Evolutionary conservation across 2,888 invertebrate species (phyloP).

Genomic region (Troides oblongomaculatus): DNA sequence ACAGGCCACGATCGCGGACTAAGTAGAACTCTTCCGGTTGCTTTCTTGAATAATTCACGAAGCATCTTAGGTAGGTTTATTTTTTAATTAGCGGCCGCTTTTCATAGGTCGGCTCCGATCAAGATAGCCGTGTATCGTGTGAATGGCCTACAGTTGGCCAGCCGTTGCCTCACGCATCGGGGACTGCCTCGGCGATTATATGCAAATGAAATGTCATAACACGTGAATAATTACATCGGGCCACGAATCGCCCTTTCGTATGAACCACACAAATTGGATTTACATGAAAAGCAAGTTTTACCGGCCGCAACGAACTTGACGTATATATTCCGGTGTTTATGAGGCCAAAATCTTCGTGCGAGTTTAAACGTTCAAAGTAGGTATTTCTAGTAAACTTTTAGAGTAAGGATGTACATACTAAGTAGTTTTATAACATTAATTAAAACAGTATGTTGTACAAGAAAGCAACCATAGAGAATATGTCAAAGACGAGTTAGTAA

Average conservation of each 20-base stretch:
- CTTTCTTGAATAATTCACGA: conserved; percentile 66
- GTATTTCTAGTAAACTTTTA: not conserved
- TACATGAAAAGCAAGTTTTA: conserved; percentile 74
- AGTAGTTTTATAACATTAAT: not conserved
- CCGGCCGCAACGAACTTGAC: conserved; percentile 56
- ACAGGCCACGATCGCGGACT: conserved; percentile 42
- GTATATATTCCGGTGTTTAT: conserved; percentile 49
- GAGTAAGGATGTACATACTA: not conserved
- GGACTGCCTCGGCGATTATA: conserved; percentile 74
- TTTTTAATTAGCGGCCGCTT: conserved; percentile 77
- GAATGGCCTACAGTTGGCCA: conserved; percentile 72
- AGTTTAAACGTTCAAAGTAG: conserved; percentile 1
- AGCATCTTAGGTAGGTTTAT: conserved; percentile 70
- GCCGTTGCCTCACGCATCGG: conserved; percentile 72
- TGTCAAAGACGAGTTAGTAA: no score
- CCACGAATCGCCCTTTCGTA: conserved; percentile 75
- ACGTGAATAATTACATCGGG: conserved; percentile 77
- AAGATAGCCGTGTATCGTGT: conserved; percentile 74
- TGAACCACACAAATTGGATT: conserved; percentile 74
- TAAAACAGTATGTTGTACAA: not conserved
- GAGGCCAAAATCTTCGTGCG: conserved; percentile 23
- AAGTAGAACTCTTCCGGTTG: conserved; percentile 63
- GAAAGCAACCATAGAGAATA: no score
- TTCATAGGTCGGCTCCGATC: conserved; percentile 75
- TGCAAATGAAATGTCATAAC: conserved; percentile 80